Evolutionary conservation across 2,888 invertebrate species (phyloP), one percentile per base, ranked within the genome.

Genomic region (Amphipoea lucens): DNA sequence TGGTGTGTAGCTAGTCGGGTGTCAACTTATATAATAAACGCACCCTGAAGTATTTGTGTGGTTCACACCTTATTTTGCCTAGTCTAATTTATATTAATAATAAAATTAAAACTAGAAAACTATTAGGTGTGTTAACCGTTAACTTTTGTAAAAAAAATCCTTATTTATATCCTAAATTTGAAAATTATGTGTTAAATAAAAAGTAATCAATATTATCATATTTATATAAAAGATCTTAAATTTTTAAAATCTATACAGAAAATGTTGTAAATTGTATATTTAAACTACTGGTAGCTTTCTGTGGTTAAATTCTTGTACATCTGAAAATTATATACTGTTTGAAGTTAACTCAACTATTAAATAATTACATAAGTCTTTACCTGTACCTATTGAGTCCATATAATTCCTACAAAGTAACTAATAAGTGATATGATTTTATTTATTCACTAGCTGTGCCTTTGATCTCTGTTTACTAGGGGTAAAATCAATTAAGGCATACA

Each of bases 31-130:
- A 71, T 87, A 84, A 85, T 88, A 83, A 86, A 82, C 76, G 89
- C 91, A 92, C 93, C 89, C 88, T 89, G 89, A 86, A 90, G 90
- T 91, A 90, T 91, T 90, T 89, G 91, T 93, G 92, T 90, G 89
- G 85, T 91, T 45, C 90, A 93, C 92, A 89, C 82, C 90, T 83
- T 85, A 87, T 91, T 91, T 92, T 83, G 85, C 90, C 93, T 94
- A 94, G 93, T 94, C 92, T 93, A 92, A 91, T 89, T 87, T 90
- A 88, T 89, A 85, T 88, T 78, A 78, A 78, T 90, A 91, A 91
- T 90, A 91, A 82, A 67, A 62, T 48, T 91, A 92, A 91, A 88
- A 85, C 79, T 85, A 85, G 60, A 78, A 76, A 84, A 78, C 78
- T 87, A 72, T 83, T 88, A 80, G 72, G 63, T 81, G 84, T 86